Conservation (phyloP, 2,113 vertebrate genomes). For the Semnornis frantzii region DNA sequence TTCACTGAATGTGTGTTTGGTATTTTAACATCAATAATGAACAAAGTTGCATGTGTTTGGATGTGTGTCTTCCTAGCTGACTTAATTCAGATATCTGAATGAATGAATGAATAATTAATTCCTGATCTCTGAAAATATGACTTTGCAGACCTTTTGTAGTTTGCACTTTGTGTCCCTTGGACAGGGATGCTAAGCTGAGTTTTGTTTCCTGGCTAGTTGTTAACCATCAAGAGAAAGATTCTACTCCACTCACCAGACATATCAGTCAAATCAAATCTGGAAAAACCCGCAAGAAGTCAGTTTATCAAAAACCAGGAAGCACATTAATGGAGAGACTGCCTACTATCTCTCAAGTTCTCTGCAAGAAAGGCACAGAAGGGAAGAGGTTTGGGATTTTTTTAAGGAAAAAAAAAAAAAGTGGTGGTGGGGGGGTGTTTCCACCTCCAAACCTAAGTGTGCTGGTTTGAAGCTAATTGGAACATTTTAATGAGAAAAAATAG, state of each 20-base stretch:
- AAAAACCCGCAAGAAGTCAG: background rate
- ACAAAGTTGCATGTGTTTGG: background rate
- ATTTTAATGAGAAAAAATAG: too few species aligned
- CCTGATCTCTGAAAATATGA: background rate
- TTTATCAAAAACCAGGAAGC: background rate
- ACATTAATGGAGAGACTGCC: background rate
- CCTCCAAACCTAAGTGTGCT: background rate
- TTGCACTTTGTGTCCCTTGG: background rate
- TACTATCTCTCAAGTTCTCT: background rate
- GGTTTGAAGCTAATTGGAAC: too few species aligned
- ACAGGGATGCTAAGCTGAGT: background rate
- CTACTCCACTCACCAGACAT: background rate
- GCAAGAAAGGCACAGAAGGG: background rate
- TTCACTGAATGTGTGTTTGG: background rate
- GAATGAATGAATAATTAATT: conserved; percentile 2
- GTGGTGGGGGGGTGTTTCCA: background rate
- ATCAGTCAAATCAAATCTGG: background rate
- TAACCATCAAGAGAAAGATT: background rate
- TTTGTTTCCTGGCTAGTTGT: background rate
- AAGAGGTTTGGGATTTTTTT: background rate
- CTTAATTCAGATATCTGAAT: background rate
- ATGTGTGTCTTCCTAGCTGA: background rate
- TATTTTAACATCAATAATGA: background rate
- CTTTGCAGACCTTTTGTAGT: background rate
- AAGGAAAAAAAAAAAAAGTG: background rate